Evolutionary conservation across 2,113 vertebrate genomes (phyloP).

Genomic region (Campylomormyrus numenius): DNA sequence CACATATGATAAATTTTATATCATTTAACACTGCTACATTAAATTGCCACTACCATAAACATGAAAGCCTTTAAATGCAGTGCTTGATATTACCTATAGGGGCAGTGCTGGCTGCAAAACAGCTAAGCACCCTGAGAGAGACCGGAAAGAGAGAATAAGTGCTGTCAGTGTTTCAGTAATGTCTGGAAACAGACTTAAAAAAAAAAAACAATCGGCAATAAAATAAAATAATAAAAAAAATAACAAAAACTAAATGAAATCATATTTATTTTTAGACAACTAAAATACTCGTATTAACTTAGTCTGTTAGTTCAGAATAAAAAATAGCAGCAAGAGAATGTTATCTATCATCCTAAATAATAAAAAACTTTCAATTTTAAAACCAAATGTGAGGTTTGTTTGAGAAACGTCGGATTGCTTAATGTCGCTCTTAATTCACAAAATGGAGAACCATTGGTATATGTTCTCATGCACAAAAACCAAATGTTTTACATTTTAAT

Average conservation of each 20-base stretch:
- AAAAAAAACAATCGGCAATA: background rate
- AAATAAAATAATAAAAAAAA: background rate
- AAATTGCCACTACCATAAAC: background rate
- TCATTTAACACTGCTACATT: background rate
- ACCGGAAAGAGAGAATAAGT: background rate
- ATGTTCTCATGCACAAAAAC: background rate
- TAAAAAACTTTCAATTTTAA: background rate
- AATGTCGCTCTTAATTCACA: background rate
- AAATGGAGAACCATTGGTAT: background rate
- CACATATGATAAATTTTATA: background rate
- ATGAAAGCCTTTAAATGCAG: slow-evolving; percentile 25
- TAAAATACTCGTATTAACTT: background rate
- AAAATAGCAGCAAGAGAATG: background rate
- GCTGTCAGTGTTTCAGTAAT: background rate
- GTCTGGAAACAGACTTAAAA: background rate
- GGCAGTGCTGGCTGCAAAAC: slow-evolving; percentile 56
- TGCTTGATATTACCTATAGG: slow-evolving; percentile 38
- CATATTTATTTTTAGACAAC: background rate
- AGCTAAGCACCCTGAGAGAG: background rate
- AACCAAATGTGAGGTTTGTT: background rate
- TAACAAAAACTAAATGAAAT: background rate
- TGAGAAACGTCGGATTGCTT: background rate
- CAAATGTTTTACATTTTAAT: background rate
- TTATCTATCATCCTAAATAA: background rate
- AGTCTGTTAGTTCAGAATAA: background rate